Conservation (phyloP, 2,888 invertebrate genomes). For the Drosophila pseudotakahashii region DNA sequence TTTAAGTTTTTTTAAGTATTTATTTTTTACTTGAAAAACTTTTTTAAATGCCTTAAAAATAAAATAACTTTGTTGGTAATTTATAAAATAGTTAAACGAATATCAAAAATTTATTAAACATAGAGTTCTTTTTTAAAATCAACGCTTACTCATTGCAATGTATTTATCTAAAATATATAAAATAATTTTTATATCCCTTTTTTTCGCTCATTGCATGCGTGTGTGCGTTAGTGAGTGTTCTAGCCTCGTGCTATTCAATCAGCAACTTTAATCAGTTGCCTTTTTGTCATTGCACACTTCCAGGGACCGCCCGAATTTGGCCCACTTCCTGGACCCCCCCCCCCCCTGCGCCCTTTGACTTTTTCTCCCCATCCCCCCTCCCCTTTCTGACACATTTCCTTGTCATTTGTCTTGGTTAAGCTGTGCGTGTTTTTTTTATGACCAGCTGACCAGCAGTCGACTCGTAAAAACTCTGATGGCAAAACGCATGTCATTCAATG, state of each 20-base stretch:
- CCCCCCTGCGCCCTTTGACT: constrained; percentile 7
- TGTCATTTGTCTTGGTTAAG: constrained; percentile 64
- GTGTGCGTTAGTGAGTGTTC: constrained; percentile 23
- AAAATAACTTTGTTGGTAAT: too few relatives aligned
- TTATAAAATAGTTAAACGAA: too few relatives aligned
- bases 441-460: constrained; percentile 10
- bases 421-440: constrained; percentile 21
- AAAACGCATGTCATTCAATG: constrained; percentile 74
- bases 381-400: constrained; percentile 55
- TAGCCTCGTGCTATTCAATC: constrained; percentile 48
- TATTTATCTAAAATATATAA: too few relatives aligned
- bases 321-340: constrained; percentile 2
- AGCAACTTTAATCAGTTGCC: constrained; percentile 61
- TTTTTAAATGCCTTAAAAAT: too few relatives aligned
- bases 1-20: too few relatives aligned
- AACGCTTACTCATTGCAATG: too few relatives aligned
- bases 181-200: too few relatives aligned
- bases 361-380: not conserved
- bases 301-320: constrained; percentile 17
- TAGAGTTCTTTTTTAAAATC: too few relatives aligned
- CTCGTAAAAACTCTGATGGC: constrained; percentile 26
- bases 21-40: too few relatives aligned
- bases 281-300: constrained; percentile 42
- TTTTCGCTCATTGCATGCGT: constrained; percentile 3
- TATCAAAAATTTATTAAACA: too few relatives aligned